These are phyloP conservation scores for Syngnathus floridae DNA, from an alignment of 2,113 vertebrate species.

Conservation along the genomic window DNA sequence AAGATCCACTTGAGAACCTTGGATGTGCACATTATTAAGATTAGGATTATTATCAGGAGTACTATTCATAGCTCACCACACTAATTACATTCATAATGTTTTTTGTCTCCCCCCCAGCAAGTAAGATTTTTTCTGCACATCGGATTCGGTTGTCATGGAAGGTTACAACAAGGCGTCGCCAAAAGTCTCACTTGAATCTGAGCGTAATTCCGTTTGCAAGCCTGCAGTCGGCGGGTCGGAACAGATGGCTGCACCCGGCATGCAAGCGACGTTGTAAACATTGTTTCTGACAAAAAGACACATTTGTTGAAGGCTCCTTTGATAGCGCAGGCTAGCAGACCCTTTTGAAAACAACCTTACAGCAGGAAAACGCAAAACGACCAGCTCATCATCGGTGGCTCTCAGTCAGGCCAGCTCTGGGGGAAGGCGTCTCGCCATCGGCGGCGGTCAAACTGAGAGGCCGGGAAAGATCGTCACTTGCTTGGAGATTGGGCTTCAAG, in stretches of 20 bases:
- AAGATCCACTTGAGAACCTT: constrained; percentile 52
- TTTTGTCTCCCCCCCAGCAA: constrained; percentile 43
- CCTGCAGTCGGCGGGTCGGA: constrained; percentile 15
- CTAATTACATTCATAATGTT: constrained; percentile 61
- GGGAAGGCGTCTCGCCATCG: constrained; percentile 16
- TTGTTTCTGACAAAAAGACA: constrained; percentile 11
- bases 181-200: constrained; percentile 14
- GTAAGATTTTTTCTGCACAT: constrained; percentile 44
- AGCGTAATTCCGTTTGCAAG: constrained; percentile 28
- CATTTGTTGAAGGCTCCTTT: neutral
- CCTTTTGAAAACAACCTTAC: constrained; percentile 4
- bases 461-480: constrained; percentile 51
- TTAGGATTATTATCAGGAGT: constrained; percentile 16
- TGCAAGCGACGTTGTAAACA: constrained; percentile 48
- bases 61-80: constrained; percentile 56
- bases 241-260: constrained; percentile 38
- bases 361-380: constrained; percentile 7
- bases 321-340: neutral
- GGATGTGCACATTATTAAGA: constrained; percentile 37
- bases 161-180: constrained; percentile 13
- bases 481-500: constrained; percentile 62
- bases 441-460: neutral
- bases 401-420: constrained; percentile 22
- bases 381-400: constrained; percentile 2
- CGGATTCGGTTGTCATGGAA: constrained; percentile 33